A percentile compares a stretch with the other conserved stretches of the same genome.
Evolutionary conservation across 2,797 vertebrate species (phyloP).

Genomic region (Ispidina lecontei): DNA sequence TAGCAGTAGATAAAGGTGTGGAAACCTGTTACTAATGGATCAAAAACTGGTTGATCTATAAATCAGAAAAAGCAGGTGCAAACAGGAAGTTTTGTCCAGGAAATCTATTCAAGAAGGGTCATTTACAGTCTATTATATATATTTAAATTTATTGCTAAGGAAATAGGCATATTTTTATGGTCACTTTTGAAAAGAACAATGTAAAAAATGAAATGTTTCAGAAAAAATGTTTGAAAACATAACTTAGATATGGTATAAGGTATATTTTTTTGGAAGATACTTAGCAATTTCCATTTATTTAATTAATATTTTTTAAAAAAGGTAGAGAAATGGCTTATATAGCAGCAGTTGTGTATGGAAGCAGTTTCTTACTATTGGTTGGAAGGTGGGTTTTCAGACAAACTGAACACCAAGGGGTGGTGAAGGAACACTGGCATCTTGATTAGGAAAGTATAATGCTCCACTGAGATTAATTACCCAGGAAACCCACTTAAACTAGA

Average conservation of each 20-base stretch:
- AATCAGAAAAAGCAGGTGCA: neutral
- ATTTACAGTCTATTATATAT: neutral
- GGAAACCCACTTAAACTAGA: neutral
- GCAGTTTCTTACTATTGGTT: neutral
- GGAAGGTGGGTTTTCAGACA: neutral
- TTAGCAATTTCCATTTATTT: neutral
- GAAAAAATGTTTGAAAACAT: neutral
- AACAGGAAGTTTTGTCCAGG: neutral
- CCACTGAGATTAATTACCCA: neutral
- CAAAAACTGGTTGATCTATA: neutral
- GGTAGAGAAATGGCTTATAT: neutral
- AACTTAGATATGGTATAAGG: neutral
- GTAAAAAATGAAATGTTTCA: neutral
- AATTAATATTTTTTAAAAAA: neutral
- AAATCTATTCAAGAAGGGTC: neutral
- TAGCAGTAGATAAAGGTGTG: neutral
- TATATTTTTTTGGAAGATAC: neutral
- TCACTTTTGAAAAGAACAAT: neutral
- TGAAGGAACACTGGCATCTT: neutral
- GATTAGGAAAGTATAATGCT: neutral
- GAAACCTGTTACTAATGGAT: neutral
- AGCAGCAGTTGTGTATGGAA: neutral
- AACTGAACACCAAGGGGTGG: neutral
- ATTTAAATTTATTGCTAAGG: neutral
- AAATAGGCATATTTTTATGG: neutral